These are phyloP conservation scores for Sander lucioperca DNA, from an alignment of 2,113 vertebrate genomes.

Conservation along the genomic window DNA sequence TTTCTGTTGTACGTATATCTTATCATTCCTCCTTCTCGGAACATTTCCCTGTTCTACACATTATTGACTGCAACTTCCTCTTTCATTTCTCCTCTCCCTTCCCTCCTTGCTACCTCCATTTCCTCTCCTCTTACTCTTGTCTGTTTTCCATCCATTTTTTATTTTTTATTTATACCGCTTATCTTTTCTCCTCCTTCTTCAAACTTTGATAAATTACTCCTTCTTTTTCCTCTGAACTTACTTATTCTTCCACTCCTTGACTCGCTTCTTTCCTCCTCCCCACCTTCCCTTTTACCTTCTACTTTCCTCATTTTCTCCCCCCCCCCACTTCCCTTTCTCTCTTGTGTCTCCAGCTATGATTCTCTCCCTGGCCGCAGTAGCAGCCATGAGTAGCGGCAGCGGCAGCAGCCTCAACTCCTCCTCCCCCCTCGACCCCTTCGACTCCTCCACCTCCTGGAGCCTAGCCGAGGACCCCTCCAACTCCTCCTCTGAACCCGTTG, in stretches of 20 bases:
- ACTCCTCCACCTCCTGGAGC: conserved; percentile 77
- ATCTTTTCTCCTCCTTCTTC: neutral
- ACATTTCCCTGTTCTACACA: neutral
- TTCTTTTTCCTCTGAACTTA: neutral
- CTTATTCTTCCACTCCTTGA: neutral
- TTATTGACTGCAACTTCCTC: neutral
- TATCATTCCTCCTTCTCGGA: neutral
- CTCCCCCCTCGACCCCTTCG: conserved; percentile 74
- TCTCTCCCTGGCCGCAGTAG: conserved; percentile 83
- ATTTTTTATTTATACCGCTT: neutral
- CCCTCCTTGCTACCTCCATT: neutral
- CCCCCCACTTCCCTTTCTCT: neutral
- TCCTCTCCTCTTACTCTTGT: neutral
- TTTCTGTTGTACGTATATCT: neutral
- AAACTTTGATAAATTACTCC: neutral
- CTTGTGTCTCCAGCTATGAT: conserved; percentile 84
- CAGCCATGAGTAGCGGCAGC: conserved; percentile 77
- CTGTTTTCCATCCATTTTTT: neutral
- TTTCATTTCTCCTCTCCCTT: neutral
- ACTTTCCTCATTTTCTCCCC: too few relatives aligned
- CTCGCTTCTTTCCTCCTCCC: neutral
- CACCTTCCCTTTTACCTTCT: too few relatives aligned
- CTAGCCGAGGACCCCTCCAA: conserved; percentile 77
- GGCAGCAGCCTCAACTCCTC: conserved; percentile 74
- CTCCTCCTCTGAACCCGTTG: conserved; percentile 73